Evolutionary conservation across 2,888 invertebrate species (phyloP).

Genomic region (Hyposoter dolosus): DNA sequence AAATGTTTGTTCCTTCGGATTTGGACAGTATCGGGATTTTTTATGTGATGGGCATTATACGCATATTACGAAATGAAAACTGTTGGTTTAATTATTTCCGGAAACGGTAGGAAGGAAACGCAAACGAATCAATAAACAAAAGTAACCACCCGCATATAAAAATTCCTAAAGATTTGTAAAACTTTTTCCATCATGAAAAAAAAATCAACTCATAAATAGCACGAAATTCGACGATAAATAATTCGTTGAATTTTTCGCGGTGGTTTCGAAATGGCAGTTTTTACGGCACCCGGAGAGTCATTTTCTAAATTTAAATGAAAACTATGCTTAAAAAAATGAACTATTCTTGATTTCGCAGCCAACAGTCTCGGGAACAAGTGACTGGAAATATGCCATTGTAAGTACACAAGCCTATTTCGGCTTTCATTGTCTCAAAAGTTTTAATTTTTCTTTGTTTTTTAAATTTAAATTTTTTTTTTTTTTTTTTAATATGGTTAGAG

Average conservation of each 20-base stretch:
- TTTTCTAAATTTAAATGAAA: background rate
- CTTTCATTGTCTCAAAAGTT: slow-evolving; percentile 27
- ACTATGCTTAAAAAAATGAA: background rate
- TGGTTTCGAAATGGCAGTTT: slow-evolving; percentile 18
- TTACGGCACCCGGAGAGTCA: background rate
- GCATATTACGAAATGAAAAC: slow-evolving; percentile 28
- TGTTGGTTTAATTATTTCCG: slow-evolving; percentile 20
- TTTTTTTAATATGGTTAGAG: slow-evolving; percentile 65
- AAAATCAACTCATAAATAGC: background rate
- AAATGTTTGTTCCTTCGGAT: background rate
- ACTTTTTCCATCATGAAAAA: background rate
- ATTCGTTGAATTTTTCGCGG: slow-evolving; percentile 12
- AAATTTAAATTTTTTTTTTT: slow-evolving; percentile 5
- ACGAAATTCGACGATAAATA: slow-evolving; percentile 16
- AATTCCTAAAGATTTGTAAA: background rate
- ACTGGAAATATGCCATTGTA: background rate
- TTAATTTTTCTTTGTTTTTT: background rate
- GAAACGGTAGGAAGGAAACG: slow-evolving; percentile 68
- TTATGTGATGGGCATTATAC: slow-evolving; percentile 22
- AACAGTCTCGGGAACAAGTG: background rate
- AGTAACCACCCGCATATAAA: slow-evolving; percentile 49
- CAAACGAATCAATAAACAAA: slow-evolving; percentile 68
- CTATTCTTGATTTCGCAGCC: slow-evolving; percentile 16
- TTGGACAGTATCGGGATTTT: slow-evolving; percentile 16
- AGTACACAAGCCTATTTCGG: background rate